phyloP scores from a whole-genome alignment of 2,888 invertebrate genomes.

The Agonum fuliginosum region DNA sequence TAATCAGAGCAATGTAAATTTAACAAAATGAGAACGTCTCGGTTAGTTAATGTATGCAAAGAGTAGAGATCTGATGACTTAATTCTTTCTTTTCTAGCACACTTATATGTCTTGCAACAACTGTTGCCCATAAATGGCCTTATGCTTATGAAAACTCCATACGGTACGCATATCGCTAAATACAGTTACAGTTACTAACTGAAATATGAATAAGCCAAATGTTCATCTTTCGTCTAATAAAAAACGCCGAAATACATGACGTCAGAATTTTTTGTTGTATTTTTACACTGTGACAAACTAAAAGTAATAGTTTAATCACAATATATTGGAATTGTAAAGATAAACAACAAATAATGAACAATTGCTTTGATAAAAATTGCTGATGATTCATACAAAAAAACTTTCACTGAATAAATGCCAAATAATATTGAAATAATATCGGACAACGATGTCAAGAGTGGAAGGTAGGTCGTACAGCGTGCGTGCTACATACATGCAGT shows the following conservation, averaged over 20 bases:
- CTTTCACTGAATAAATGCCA: constrained; percentile 34
- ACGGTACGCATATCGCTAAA: constrained; percentile 33
- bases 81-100: constrained; percentile 50
- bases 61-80: constrained; percentile 44
- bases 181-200: constrained; percentile 28
- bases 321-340: neutral
- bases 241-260: neutral
- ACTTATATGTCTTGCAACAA: constrained; percentile 39
- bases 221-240: neutral
- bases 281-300: neutral
- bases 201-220: constrained; percentile 23
- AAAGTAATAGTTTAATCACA: neutral
- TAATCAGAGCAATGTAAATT: constrained; percentile 7
- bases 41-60: constrained; percentile 39
- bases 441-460: constrained; percentile 22
- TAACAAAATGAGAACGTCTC: constrained; percentile 13
- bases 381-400: constrained; percentile 24
- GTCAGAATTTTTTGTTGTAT: neutral
- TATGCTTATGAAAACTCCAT: constrained; percentile 38
- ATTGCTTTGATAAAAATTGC: constrained; percentile 17
- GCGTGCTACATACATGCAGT: constrained; percentile 18
- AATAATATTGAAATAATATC: constrained; percentile 33
- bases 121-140: constrained; percentile 47
- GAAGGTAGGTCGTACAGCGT: constrained; percentile 49
- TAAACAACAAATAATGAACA: neutral